Conservation (phyloP, 2,888 invertebrate species). For the Cosmia pyralina region DNA sequence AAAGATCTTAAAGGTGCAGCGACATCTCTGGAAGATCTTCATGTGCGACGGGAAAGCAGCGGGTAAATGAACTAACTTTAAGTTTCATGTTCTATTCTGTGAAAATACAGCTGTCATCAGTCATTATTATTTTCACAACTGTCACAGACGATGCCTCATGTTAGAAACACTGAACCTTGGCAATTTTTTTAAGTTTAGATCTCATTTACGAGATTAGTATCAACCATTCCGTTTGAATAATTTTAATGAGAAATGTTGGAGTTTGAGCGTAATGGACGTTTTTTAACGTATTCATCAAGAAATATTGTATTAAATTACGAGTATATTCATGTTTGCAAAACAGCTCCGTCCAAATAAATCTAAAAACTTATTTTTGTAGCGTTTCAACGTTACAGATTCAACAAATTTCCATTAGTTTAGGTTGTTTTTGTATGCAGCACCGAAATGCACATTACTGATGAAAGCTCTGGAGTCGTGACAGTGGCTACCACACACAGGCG, state of each 20-base stretch:
- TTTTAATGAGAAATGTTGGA: conserved; percentile 16
- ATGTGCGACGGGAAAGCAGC: neutral
- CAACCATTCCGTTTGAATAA: conserved; percentile 11
- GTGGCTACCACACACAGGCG: conserved; percentile 43
- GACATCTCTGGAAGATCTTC: neutral
- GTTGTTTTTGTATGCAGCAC: conserved; percentile 60
- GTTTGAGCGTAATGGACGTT: too few relatives aligned
- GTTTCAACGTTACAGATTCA: conserved; percentile 28
- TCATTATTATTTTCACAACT: neutral
- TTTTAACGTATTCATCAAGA: neutral
- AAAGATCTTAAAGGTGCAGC: neutral
- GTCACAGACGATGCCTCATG: neutral
- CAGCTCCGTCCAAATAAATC: neutral
- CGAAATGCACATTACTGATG: conserved; percentile 67
- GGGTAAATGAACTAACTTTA: neutral
- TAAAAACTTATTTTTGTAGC: conserved; percentile 1
- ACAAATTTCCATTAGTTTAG: conserved; percentile 48
- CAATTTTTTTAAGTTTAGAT: neutral
- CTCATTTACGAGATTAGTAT: conserved; percentile 2
- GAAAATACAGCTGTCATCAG: neutral
- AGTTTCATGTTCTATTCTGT: neutral
- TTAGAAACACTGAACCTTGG: conserved; percentile 1
- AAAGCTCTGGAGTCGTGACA: conserved; percentile 57
- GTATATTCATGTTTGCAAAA: neutral
- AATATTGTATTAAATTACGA: neutral